These are phyloP conservation scores for Muntiacus reevesi DNA, from an alignment of 2,113 vertebrate genomes.

Conservation along the genomic window DNA sequence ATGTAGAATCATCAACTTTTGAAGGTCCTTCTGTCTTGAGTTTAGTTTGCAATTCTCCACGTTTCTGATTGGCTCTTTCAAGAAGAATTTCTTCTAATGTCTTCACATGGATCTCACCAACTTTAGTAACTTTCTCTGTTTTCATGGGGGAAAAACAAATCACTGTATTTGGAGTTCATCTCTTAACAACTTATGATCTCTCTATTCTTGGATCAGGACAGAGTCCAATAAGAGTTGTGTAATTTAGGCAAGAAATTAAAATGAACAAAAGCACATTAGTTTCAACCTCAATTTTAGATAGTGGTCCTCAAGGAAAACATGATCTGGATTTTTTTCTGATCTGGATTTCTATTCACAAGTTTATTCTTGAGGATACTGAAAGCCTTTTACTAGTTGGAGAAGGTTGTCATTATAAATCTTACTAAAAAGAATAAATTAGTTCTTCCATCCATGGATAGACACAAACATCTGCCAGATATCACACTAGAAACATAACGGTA, in stretches of 20 bases:
- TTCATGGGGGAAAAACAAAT: neutral
- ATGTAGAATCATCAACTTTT: constrained; percentile 59
- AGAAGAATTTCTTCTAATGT: constrained; percentile 93
- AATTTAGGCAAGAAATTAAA: neutral
- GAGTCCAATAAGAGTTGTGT: neutral
- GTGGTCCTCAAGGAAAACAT: neutral
- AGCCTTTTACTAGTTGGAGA: neutral
- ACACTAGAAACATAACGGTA: neutral
- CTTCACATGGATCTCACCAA: constrained; percentile 89
- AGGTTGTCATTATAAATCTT: neutral
- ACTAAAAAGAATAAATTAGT: neutral
- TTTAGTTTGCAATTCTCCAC: constrained; percentile 70
- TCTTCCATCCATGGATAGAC: neutral
- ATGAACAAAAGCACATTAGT: neutral
- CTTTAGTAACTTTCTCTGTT: constrained; percentile 75
- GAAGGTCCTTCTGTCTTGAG: constrained; percentile 40
- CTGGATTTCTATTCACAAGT: neutral
- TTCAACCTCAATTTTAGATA: neutral
- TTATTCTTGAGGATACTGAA: neutral
- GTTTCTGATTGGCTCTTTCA: constrained; percentile 86
- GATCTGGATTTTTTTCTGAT: neutral
- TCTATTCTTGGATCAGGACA: neutral
- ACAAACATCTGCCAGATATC: neutral
- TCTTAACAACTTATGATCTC: neutral
- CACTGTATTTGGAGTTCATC: neutral